Percentiles rank a stretch among this genome's conserved stretches.
Conservation (phyloP, 2,888 invertebrate species). For the Bombylius major region DNA sequence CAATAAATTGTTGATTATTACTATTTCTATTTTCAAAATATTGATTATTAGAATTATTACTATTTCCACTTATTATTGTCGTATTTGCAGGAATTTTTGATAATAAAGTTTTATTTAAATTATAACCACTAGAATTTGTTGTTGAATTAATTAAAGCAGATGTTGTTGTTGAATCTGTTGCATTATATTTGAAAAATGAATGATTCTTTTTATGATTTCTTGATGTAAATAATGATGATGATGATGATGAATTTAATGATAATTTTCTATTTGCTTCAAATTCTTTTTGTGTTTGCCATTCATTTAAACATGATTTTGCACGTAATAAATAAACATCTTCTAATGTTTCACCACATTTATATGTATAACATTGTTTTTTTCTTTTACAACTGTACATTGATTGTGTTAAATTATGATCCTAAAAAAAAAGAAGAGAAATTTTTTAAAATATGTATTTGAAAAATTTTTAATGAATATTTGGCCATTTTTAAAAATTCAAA, state of each 20-base stretch:
- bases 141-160: not conserved
- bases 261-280: not conserved
- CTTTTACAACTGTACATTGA: slow-evolving; percentile 34
- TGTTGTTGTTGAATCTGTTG: not conserved
- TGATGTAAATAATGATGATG: not conserved
- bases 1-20: slow-evolving; percentile 3
- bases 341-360: slow-evolving; percentile 28
- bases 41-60: slow-evolving; percentile 17
- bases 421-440: not conserved
- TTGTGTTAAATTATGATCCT: slow-evolving; percentile 37
- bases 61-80: slow-evolving; percentile 32
- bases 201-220: slow-evolving; percentile 1
- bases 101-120: slow-evolving; percentile 26
- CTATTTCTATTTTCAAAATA: slow-evolving; percentile 28
- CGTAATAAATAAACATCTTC: slow-evolving; percentile 33
- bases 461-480: not conserved
- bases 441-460: not conserved
- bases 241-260: not conserved
- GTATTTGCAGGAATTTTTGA: slow-evolving; percentile 31
- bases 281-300: slow-evolving; percentile 23
- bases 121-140: slow-evolving; percentile 12
- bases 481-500: too few species aligned
- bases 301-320: slow-evolving; percentile 27
- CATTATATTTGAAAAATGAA: not conserved
- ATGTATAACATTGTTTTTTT: slow-evolving; percentile 29